Conservation (phyloP, 1,140 invertebrate species). For the Helicoverpa zea region DNA sequence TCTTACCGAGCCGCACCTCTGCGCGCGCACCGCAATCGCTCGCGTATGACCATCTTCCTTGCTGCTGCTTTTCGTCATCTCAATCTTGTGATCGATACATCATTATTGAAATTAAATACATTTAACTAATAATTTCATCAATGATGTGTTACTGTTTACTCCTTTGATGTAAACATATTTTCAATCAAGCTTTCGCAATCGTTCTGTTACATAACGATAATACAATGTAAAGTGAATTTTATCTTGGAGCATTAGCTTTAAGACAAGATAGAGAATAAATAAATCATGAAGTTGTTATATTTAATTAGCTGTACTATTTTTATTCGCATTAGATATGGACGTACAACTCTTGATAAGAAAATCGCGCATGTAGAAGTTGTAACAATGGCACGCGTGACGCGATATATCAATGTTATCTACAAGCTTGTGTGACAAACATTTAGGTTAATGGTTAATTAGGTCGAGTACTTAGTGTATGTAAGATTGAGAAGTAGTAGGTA, state of each 20-base stretch:
- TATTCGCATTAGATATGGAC: conserved; percentile 36
- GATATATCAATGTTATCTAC: conserved; percentile 70
- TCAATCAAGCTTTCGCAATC: neutral
- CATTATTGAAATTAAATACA: neutral
- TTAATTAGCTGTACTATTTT: conserved; percentile 5
- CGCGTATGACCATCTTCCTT: neutral
- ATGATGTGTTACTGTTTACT: too few relatives aligned
- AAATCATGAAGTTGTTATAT: conserved; percentile 15
- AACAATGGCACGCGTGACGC: conserved; percentile 60
- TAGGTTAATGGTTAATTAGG: conserved; percentile 78
- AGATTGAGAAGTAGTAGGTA: conserved; percentile 54
- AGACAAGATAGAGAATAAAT: neutral
- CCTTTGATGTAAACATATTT: too few relatives aligned
- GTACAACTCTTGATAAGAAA: conserved; percentile 59
- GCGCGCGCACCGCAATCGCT: conserved; percentile 23
- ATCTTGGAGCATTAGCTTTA: neutral
- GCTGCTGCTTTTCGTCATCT: neutral
- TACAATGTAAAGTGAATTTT: neutral
- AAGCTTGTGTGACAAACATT: conserved; percentile 69
- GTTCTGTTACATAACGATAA: neutral
- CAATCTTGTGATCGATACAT: neutral
- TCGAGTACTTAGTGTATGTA: conserved; percentile 59
- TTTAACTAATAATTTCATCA: too few relatives aligned
- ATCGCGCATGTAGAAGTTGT: conserved; percentile 61
- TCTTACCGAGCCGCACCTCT: neutral